Evolutionary conservation across 1,140 invertebrate genomes (phyloP).

Genomic region (Popillia japonica): DNA sequence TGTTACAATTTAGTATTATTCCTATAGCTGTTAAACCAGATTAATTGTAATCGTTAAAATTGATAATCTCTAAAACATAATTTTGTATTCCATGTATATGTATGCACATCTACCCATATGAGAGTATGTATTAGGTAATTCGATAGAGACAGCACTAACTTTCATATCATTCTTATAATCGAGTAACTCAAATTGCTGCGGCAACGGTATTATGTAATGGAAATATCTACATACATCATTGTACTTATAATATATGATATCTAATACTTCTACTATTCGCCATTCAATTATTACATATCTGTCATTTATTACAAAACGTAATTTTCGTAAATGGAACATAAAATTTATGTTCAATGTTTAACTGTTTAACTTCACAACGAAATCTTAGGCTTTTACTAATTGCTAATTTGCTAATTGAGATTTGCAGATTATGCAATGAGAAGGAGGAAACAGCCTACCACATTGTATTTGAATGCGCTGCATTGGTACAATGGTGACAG

Average conservation of each 20-base stretch:
- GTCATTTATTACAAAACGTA: background rate
- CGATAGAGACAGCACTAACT: background rate
- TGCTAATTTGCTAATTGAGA: too few species aligned
- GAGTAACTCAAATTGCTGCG: background rate
- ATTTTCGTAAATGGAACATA: background rate
- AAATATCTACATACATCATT: background rate
- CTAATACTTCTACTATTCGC: background rate
- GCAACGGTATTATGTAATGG: background rate
- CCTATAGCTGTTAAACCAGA: background rate
- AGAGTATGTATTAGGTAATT: background rate
- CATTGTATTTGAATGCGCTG: too few species aligned
- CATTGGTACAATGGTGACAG: too few species aligned
- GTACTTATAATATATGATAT: background rate
- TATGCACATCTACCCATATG: background rate
- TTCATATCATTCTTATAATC: background rate
- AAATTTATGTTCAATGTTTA: background rate
- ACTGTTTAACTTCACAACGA: background rate
- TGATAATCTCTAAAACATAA: background rate
- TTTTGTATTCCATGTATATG: background rate
- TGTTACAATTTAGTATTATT: background rate
- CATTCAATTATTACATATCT: background rate
- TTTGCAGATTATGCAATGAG: too few species aligned
- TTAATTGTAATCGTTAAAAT: slow-evolving; percentile 4
- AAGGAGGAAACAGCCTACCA: too few species aligned
- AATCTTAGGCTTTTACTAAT: too few species aligned